phyloP scores from a whole-genome alignment of 2,888 invertebrate species.

The Lypha dubia region DNA sequence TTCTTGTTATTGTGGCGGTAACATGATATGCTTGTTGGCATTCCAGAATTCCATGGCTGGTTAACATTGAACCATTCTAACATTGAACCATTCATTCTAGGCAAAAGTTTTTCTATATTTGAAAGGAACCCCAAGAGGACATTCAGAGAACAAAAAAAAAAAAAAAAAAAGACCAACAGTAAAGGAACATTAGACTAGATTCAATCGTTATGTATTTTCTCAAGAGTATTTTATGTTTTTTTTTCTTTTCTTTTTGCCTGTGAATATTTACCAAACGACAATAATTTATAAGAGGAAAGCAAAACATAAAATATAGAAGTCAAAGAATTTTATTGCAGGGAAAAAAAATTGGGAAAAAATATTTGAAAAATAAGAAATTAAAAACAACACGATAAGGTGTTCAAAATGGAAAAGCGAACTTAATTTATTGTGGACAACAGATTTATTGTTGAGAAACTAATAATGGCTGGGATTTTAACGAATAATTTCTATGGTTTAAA shows the following conservation, averaged over 20 bases:
- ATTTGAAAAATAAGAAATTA: conserved; percentile 14
- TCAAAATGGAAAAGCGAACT: not conserved
- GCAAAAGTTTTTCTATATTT: conserved; percentile 18
- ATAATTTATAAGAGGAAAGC: conserved; percentile 66
- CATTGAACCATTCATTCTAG: conserved; percentile 49
- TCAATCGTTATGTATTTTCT: conserved; percentile 41
- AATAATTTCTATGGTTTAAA: no score
- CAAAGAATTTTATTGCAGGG: conserved; percentile 50
- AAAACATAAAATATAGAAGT: conserved; percentile 47
- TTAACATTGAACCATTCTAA: conserved; percentile 56
- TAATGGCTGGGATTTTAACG: no score
- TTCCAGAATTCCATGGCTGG: conserved; percentile 50
- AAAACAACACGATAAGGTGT: not conserved
- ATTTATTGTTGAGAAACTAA: no score
- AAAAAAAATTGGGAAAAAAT: conserved; percentile 66
- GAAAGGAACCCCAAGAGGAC: conserved; percentile 40
- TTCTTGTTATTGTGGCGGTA: conserved; percentile 17
- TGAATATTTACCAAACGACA: conserved; percentile 48
- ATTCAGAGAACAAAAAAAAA: conserved; percentile 24
- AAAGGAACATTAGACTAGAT: conserved; percentile 34
- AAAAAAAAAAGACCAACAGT: no score
- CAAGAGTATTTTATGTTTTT: not conserved
- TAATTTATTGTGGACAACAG: no score
- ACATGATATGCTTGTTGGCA: conserved; percentile 57
- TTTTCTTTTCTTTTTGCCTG: no score